phyloP scores from a whole-genome alignment of 2,113 vertebrate genomes.

The Nannospalax galili region DNA sequence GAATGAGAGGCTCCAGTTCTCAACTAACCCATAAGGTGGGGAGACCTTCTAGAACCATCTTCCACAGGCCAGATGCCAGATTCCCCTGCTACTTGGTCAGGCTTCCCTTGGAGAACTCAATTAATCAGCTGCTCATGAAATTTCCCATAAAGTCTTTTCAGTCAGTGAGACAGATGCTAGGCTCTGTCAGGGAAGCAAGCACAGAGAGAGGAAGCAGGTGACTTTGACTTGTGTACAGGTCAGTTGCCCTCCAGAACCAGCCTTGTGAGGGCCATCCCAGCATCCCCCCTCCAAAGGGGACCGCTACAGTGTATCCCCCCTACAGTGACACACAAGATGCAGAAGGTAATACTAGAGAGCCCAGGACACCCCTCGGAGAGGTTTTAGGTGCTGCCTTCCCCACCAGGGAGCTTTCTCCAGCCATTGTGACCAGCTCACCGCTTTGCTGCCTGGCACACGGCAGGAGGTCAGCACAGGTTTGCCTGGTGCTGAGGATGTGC shows the following conservation, averaged over 20 bases:
- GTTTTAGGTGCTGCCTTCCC: fast-evolving
- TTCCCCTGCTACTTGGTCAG: neutral
- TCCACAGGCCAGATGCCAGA: neutral
- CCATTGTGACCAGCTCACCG: no score
- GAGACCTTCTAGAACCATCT: neutral
- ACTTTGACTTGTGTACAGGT: fast-evolving
- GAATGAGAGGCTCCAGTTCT: neutral
- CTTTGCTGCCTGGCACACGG: fast-evolving
- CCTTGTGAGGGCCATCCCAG: neutral
- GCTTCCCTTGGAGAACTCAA: neutral
- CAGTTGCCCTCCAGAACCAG: neutral
- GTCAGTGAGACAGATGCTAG: neutral
- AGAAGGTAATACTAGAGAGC: neutral
- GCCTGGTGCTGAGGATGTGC: fast-evolving
- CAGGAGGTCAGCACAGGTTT: no score
- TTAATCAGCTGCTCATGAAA: neutral
- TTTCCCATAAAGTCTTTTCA: neutral
- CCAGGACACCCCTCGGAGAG: neutral
- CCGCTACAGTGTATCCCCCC: fast-evolving
- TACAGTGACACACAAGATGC: neutral
- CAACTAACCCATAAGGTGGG: neutral
- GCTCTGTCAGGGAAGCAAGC: neutral
- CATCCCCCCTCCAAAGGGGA: neutral
- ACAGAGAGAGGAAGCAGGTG: neutral
- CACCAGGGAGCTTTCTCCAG: neutral